These are phyloP conservation scores for Heliconius hortense DNA, from an alignment of 2,888 invertebrate species.

Conservation along the genomic window DNA sequence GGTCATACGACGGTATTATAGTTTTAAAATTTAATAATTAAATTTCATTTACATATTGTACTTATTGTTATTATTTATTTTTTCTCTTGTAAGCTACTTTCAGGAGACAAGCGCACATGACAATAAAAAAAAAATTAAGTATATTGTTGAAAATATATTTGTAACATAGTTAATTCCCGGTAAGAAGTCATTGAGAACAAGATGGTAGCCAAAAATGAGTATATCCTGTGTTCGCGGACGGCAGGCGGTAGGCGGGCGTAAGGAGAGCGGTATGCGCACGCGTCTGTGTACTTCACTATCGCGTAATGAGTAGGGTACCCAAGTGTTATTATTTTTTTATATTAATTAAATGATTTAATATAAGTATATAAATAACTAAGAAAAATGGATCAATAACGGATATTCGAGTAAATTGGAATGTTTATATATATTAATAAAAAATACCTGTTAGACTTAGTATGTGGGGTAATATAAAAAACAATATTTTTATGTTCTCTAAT, in stretches of 20 bases:
- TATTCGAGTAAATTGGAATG: background rate
- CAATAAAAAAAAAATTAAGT: too few species aligned
- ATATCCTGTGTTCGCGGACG: constrained; percentile 37
- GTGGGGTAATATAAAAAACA: background rate
- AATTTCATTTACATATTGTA: too few species aligned
- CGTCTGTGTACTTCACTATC: constrained; percentile 25
- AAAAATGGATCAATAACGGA: background rate
- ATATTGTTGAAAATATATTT: too few species aligned
- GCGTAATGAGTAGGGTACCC: constrained; percentile 32
- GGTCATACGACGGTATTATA: too few species aligned
- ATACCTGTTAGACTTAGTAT: background rate
- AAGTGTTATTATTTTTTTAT: background rate
- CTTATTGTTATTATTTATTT: too few species aligned
- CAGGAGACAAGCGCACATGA: too few species aligned
- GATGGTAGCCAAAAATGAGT: constrained; percentile 36
- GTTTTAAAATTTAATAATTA: too few species aligned
- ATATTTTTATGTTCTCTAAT: background rate
- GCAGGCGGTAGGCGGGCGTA: constrained; percentile 36
- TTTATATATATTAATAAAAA: background rate
- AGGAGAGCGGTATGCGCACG: constrained; percentile 34
- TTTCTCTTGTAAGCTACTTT: too few species aligned
- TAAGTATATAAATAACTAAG: background rate
- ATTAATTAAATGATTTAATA: too few species aligned
- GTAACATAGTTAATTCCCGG: too few species aligned
- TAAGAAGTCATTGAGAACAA: background rate